Evolutionary conservation across 1,140 invertebrate genomes (phyloP), one percentile per base, ranked within the genome.

Genomic region (Brachystomella parvula): DNA sequence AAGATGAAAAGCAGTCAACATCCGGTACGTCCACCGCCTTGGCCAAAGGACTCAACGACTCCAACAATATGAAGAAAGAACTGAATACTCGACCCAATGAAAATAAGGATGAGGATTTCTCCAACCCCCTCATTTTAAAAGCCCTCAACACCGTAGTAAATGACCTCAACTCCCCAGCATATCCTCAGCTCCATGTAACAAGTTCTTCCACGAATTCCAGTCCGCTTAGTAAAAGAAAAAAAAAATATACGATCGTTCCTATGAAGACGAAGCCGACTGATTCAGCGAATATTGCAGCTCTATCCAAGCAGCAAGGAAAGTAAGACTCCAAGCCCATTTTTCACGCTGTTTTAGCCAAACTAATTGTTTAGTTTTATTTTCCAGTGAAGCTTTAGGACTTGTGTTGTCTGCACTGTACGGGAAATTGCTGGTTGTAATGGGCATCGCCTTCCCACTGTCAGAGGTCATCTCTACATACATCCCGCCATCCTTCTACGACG

Each of bases 391-490:
- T 17, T 71, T 81, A 60, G 76, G 79, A 35, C 78, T 78, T 2
- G 67, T 69, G 19, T 58, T 82, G 44, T 81, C 79, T 65, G 81
- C 80, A 3, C 71, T 82, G n/a, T 83, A 83, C 73, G 80, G 79
- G 12, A 81, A 82, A 65, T 66, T 81, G 6, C 64, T 83, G 30
- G 79, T 82, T 39, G 79, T 82, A 15, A 76, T 82, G 71, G 82
- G 71, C 31, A 73, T 73, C 2, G 66, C 71, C 28, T 72, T 72
- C 32, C 71, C 71, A 28, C 67, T 72, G 71, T 88, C 89, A 53
- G 89, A 92, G 82, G 89, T 92, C 62, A 92, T 92, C 74, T 92
- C 89, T 26, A 89, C 89, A n/a, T 89, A 90, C 77, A 90, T 93
- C 75, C 89, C 90, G 75, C 88, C 89, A 57, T 91, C 90, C 1